Percentiles rank a stretch among this genome's conserved stretches.
Evolutionary conservation across 2,888 invertebrate species (phyloP).

Genomic region (Entomobrya multifasciata): DNA sequence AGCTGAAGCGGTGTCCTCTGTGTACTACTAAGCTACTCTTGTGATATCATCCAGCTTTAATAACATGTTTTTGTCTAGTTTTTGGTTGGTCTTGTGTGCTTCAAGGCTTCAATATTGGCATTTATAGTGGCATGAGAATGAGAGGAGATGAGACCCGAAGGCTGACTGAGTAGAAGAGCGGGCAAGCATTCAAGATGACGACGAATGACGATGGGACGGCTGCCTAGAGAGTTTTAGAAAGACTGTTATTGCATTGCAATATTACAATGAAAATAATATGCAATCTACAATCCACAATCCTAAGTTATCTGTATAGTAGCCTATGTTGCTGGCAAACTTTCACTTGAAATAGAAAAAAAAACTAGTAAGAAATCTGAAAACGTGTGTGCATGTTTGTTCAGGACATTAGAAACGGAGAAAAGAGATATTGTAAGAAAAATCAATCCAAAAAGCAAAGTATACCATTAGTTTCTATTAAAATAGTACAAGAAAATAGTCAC

Average conservation of each 20-base stretch:
- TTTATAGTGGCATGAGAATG: conserved; percentile 6
- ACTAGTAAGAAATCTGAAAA: conserved; percentile 38
- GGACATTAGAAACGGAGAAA: conserved; percentile 43
- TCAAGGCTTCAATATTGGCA: conserved; percentile 39
- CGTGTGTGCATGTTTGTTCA: conserved; percentile 60
- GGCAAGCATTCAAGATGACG: too few relatives aligned
- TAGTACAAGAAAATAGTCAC: neutral
- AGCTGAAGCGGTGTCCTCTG: too few relatives aligned
- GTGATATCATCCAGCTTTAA: neutral
- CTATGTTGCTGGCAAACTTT: conserved; percentile 1
- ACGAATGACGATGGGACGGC: conserved; percentile 18
- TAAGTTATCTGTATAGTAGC: too few relatives aligned
- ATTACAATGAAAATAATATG: too few relatives aligned
- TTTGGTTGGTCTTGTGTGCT: neutral
- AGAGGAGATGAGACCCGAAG: neutral
- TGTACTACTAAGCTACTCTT: too few relatives aligned
- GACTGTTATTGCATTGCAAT: conserved; percentile 50
- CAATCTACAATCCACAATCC: too few relatives aligned
- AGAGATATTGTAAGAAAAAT: conserved; percentile 28
- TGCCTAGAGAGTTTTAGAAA: neutral
- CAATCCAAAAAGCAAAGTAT: conserved; percentile 30
- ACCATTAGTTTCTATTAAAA: conserved; percentile 53
- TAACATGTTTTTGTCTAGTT: neutral
- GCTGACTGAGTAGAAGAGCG: neutral
- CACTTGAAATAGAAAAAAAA: neutral